A percentile compares a stretch with the other conserved stretches of the same genome.
Conservation (phyloP, 2,888 invertebrate species). For the Pseudanteris insignis region DNA sequence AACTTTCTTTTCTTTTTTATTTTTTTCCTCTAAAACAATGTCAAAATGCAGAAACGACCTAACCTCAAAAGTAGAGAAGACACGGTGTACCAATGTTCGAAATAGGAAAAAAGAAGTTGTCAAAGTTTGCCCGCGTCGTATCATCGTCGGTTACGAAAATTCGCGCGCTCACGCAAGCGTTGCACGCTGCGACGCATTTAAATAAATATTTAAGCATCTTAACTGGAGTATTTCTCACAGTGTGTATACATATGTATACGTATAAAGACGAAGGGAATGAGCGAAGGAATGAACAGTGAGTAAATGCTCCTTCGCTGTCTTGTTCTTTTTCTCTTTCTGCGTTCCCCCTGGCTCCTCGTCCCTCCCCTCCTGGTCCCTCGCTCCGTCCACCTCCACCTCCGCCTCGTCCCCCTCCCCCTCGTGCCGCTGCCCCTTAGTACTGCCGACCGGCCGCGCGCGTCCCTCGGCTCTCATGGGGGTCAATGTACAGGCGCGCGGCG, state of each 20-base stretch:
- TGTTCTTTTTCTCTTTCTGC: constrained; percentile 33
- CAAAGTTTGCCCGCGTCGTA: too few species aligned
- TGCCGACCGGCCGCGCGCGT: constrained; percentile 36
- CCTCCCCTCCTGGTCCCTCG: too few species aligned
- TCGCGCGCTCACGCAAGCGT: constrained; percentile 6
- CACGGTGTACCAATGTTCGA: too few species aligned
- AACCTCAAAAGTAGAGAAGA: too few species aligned
- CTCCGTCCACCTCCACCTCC: constrained; percentile 1
- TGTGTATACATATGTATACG: constrained; percentile 39
- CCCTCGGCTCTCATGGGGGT: constrained; percentile 53
- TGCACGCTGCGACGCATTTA: constrained; percentile 18
- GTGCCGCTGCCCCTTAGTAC: not conserved
- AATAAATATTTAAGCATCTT: constrained; percentile 43
- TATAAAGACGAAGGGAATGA: constrained; percentile 47
- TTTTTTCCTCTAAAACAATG: too few species aligned
- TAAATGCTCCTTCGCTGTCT: constrained; percentile 53
- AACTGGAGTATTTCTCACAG: constrained; percentile 45
- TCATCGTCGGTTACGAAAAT: constrained; percentile 10
- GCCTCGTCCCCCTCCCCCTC: constrained; percentile 4
- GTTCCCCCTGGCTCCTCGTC: too few species aligned
- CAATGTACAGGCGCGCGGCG: constrained; percentile 65
- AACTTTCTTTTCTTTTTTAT: too few species aligned
- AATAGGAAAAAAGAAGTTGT: too few species aligned
- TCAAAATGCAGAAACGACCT: too few species aligned
- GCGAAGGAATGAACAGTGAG: constrained; percentile 50